Base-by-base conservation (phyloP, 2,888 invertebrate species). In the Alcis repandata region DNA sequence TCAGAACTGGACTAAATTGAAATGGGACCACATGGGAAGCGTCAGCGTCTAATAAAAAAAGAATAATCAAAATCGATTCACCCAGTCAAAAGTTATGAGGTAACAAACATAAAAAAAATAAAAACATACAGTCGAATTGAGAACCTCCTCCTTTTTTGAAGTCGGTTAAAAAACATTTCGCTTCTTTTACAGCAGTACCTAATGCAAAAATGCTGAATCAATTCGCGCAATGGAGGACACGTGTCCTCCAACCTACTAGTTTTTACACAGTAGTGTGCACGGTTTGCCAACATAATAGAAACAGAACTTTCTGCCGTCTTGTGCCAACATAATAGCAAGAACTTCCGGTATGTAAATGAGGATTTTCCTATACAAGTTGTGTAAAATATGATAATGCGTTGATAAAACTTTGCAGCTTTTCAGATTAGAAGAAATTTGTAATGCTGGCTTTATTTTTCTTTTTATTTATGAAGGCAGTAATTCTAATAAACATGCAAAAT, bases 361-460 rank as follows among this genome's bases (percentile, higher is more conserved):
- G 67, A 73, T 69, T 69, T 67, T 49, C 56, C 62, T 59, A 63
- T 66, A 61, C 66, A 71, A 73, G 46, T 73, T 65, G 66, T 61
- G 52, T 69, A 67, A 67, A 70, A 68, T 73, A 73, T 73, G 71
- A 59, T 71, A 73, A 73, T 71, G 63, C 46, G 61, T 67, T 69
- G 63, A 67, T 69, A 67, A 68, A 68, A 68, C 56, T 67, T 69
- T 27, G 54, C 60, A 19, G 63, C 64, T 64, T 53, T 41, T 13
- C 13, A 61, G 68, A 70, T 70, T 68, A 68, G 56, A 45, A 56
- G 41, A 63, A 63, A 53, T 32, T 10, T 49, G 15, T 9, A 15
- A 9, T 2, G 27, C 53, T 3, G n/a, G 9, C 19, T 15, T 20
- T 36, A 10, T 38, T 51, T 49, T 49, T 49, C 15, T 32, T 49